Percentiles rank a stretch among this genome's conserved stretches.
These are phyloP conservation scores for Colius striatus DNA, from an alignment of 2,113 vertebrate genomes.

Conservation along the genomic window DNA sequence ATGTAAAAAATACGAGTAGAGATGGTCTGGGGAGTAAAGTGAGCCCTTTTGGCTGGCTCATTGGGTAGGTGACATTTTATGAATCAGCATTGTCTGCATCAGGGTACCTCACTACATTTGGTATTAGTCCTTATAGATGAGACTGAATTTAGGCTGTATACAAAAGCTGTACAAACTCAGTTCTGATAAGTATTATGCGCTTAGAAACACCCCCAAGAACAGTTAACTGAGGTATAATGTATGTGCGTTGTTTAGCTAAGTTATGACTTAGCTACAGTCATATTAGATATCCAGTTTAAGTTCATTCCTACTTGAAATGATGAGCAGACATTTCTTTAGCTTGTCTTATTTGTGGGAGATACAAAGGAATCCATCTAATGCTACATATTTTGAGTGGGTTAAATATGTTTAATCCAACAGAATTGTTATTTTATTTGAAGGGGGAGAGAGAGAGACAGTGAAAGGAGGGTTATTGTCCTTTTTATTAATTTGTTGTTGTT, in stretches of 20 bases:
- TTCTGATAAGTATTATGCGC: not conserved
- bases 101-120: not conserved
- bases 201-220: not conserved
- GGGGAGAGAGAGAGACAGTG: accelerated
- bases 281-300: not conserved
- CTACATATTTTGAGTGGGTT: not conserved
- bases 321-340: not conserved
- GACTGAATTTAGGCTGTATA: not conserved
- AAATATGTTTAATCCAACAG: not conserved
- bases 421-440: not conserved
- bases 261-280: not conserved
- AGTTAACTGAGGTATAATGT: not conserved
- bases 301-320: not conserved
- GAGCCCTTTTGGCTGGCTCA: not conserved
- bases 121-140: not conserved
- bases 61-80: not conserved
- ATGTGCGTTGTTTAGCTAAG: not conserved
- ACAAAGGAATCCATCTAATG: not conserved
- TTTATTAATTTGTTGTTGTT: not conserved
- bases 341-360: not conserved
- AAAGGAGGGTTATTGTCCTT: not conserved
- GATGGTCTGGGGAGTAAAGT: not conserved
- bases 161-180: not conserved
- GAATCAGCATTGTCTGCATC: not conserved
- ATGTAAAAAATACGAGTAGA: not conserved